Conservation (phyloP, 2,888 invertebrate species). For the Meghimatium bilineatum region DNA sequence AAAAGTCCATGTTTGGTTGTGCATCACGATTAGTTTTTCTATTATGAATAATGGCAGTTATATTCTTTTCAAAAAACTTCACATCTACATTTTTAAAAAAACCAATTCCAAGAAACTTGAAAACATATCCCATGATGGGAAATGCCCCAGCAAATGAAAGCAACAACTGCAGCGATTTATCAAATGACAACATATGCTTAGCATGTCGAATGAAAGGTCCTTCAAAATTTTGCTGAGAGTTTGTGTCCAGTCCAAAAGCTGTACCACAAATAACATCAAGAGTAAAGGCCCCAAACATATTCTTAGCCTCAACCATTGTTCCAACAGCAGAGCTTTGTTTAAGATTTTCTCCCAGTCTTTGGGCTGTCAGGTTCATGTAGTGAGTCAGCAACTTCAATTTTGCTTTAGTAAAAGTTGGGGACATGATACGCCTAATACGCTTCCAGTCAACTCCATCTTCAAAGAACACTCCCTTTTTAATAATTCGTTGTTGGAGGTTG, state of each 20-base stretch:
- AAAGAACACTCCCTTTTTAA: conserved; percentile 35
- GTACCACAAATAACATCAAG: conserved; percentile 38
- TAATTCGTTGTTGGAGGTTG: conserved; percentile 2
- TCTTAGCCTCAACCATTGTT: not conserved
- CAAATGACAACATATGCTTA: not conserved
- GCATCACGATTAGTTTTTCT: conserved; percentile 19
- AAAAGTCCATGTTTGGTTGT: conserved; percentile 39
- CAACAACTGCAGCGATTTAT: not conserved
- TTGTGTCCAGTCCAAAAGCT: conserved; percentile 36
- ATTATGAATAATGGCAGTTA: conserved; percentile 2
- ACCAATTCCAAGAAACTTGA: conserved; percentile 7
- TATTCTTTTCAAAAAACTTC: conserved; percentile 20
- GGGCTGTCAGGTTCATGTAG: conserved; percentile 24
- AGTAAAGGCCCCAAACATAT: conserved; percentile 26
- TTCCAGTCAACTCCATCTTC: conserved; percentile 26
- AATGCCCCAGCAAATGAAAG: not conserved
- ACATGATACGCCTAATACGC: conserved; percentile 29
- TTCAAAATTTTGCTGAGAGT: conserved; percentile 23
- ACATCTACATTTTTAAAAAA: conserved; percentile 10
- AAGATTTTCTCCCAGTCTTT: conserved; percentile 19
- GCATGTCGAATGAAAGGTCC: conserved; percentile 20
- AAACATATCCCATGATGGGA: conserved; percentile 12
- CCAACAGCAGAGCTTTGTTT: not conserved
- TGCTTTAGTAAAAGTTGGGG: conserved; percentile 32
- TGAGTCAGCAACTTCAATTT: conserved; percentile 28